Evolutionary conservation across 2,113 vertebrate species (phyloP), one percentile per base, ranked within the genome.

Genomic region (Zapus hudsonius): DNA sequence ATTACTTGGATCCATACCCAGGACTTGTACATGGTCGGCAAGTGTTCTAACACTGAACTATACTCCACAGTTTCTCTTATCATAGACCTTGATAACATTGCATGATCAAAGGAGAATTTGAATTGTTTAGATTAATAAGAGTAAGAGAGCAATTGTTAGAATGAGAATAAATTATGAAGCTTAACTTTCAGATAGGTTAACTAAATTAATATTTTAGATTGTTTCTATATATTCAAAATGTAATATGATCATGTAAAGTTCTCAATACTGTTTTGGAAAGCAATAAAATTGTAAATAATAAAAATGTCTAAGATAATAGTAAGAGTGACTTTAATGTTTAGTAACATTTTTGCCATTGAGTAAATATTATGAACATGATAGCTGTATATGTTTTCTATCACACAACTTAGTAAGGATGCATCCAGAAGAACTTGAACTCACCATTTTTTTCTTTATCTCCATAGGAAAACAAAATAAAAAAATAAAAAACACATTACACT

Each of bases 101-200:
- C 23, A 16, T 38, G 5, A 40, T 44, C 31, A 91, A 91, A 42
- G 15, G 5, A 73, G 13, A 38, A 84, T 76, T 87, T 72, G 76
- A 87, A 89, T 89, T 31, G 76, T 36, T 84, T 67, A 78, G 23
- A 29, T 85, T 90, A 84, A 38, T 12, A 7, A 91, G 89, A 12
- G 89, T 7, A 79, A 19, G 72, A 84, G 11, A 89, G 33, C 52
- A 4, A 84, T 67, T 59, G 52, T 47, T 57, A 47, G 31, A 85
- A 55, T 38, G 31, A 59, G 15, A 27, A 64, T 52, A 55, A 84
- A 52, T 84, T 74, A 81, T n/a, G 16, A 9, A 44, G 36, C 66
- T 52, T 92, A 91, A 84, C 47, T 29, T 2, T 38, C 84, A 36
- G 44, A 40, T 23, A 85, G 67, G 15, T 86, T 55, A 57, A 7